Percentiles rank a stretch among this genome's conserved stretches.
phyloP scores from a whole-genome alignment of 37 sponge, comb jelly and placozoan genomes.

The Halisarca cf. caerulea region DNA sequence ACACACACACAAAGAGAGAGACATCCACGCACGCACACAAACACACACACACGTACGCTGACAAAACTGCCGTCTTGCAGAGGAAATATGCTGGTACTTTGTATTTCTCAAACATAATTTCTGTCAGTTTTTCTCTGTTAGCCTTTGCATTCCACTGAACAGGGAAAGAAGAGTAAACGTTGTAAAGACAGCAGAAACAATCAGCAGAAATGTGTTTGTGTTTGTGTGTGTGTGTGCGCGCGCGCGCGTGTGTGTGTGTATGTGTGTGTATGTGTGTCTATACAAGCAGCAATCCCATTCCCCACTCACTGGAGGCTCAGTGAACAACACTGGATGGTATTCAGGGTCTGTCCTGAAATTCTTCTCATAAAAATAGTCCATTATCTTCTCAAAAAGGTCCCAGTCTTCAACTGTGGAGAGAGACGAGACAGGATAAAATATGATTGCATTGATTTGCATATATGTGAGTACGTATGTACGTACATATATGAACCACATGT shows the following conservation, averaged over 20 bases:
- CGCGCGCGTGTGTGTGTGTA: no score
- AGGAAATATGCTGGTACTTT: constrained; percentile 94
- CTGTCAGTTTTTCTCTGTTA: constrained; percentile 92
- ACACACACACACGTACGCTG: constrained; percentile 59
- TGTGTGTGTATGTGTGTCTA: no score
- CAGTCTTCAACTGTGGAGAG: constrained; percentile 79
- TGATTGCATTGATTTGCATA: no score
- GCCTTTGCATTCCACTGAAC: constrained; percentile 85
- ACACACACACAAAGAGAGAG: no score
- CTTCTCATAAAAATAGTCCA: constrained; percentile 81
- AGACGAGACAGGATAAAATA: background rate
- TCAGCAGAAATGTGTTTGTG: no score
- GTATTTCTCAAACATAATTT: constrained; percentile 99
- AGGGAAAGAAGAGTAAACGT: background rate
- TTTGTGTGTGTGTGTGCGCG: no score
- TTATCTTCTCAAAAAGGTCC: constrained; percentile 86
- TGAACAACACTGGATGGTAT: constrained; percentile 91
- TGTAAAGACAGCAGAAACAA: no score
- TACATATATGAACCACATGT: no score
- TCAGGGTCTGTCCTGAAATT: constrained; percentile 79
- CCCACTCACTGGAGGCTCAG: constrained; percentile 88
- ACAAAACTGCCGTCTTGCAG: constrained; percentile 92
- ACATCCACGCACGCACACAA: no score
- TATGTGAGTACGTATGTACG: no score
- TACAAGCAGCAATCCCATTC: no score